A percentile compares a stretch with the other conserved stretches of the same genome.
phyloP scores from a whole-genome alignment of 2,797 vertebrate genomes.

The Lagorchestes hirsutus region DNA sequence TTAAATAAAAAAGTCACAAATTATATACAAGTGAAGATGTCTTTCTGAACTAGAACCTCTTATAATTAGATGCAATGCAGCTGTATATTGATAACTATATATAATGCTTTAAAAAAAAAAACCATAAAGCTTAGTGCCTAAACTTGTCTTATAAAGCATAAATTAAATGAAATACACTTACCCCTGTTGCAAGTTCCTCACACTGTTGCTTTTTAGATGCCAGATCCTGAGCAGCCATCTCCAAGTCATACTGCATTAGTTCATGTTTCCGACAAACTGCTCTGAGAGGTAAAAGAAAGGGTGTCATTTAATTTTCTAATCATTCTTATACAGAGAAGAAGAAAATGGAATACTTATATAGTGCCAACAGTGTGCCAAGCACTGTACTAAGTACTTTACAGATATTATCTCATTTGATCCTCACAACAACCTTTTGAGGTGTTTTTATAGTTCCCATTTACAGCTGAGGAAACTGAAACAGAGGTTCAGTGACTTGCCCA shows the following conservation, averaged over 20 bases:
- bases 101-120: background rate
- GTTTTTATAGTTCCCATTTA: background rate
- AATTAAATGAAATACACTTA: slow-evolving; percentile 81
- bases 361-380: background rate
- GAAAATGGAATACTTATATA: background rate
- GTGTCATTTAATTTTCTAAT: background rate
- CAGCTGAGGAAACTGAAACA: background rate
- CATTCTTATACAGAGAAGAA: background rate
- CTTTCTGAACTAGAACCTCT: background rate
- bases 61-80: background rate
- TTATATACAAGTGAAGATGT: slow-evolving; percentile 17
- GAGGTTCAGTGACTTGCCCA: background rate
- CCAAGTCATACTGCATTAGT: slow-evolving; percentile 95
- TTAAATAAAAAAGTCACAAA: slow-evolving; percentile 32
- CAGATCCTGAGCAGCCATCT: slow-evolving; percentile 93
- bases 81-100: background rate
- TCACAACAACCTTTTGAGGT: background rate
- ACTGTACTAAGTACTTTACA: background rate
- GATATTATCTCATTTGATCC: background rate
- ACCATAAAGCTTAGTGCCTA: background rate
- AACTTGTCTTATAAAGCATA: slow-evolving; percentile 57
- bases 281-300: slow-evolving; percentile 84
- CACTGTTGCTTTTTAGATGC: slow-evolving; percentile 95
- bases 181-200: slow-evolving; percentile 96
- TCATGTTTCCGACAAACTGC: slow-evolving; percentile 97